Evolutionary conservation across 2,888 invertebrate genomes (phyloP), one percentile per base, ranked within the genome.

Genomic region (Heliconius erato): DNA sequence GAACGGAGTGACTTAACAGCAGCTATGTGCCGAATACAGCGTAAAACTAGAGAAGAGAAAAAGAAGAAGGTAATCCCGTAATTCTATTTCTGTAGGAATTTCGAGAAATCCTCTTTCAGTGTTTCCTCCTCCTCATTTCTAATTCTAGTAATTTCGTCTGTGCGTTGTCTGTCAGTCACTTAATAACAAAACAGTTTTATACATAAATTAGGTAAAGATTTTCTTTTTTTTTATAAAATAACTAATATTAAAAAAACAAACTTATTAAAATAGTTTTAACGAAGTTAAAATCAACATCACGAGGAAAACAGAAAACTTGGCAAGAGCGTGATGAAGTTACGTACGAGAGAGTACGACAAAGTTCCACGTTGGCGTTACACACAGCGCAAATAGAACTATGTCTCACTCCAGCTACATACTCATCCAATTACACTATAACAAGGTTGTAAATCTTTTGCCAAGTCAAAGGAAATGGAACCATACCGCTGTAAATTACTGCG

Each of bases 391-490:
- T 85, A 86, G 85, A 86, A 87, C 88, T 82, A 65, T 81, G 84
- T 84, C 86, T 82, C 82, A 82, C 78, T 69, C 82, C 82, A 35
- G 74, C 74, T 77, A 84, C 85, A 83, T 83, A 87, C 86, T 87
- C 86, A 86, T 87, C 83, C 82, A 87, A 87, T 87, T 87, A 89
- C 87, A 82, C 77, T 86, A 49, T 86, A 83, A 87, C 87, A 88
- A 87, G 86, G 88, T 86, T 88, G 85, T 88, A 87, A 87, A 87
- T 88, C 88, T 86, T 85, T 82, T 83, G 84, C 81, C 82, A 74
- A 80, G 79, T 84, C 86, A 84, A 84, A 83, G 81, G 82, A 87
- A 84, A 87, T 88, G 74, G 87, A 86, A 88, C 88, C 85, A 81
- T 89, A 85, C 86, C 86, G 86, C 84, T 80, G 74, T 82, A 79